Percentiles rank a stretch among this genome's conserved stretches.
These are phyloP conservation scores for honey bee (Apis mellifera) DNA, from an alignment of 1,140 invertebrate species.

Conservation along the genomic window Amel_HAv3.1 CM009935.2:12931001-12931500, in stretches of 20 bases:
- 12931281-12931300: background rate
- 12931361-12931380: constrained; percentile 4
- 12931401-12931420: constrained; percentile 42
- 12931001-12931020: constrained; percentile 24
- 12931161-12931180: constrained; percentile 19
- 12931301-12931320: background rate
- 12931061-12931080: constrained; percentile 22
- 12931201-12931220: constrained; percentile 7
- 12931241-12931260: constrained; percentile 11
- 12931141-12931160: background rate
- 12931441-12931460: background rate
- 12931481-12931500: constrained; percentile 90
- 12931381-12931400: constrained; percentile 52
- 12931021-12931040: background rate
- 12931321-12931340: constrained; percentile 1
- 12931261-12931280: background rate
- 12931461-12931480: constrained; percentile 51
- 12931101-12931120: constrained; percentile 29
- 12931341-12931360: constrained; percentile 5
- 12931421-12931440: constrained; percentile 27
- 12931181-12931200: constrained; percentile 14
- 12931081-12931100: constrained; percentile 32
- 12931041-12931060: constrained; percentile 8
- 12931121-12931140: constrained; percentile 9
- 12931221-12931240: background rate